Conservation (phyloP, 2,888 invertebrate species). For the Mythimna impura region DNA sequence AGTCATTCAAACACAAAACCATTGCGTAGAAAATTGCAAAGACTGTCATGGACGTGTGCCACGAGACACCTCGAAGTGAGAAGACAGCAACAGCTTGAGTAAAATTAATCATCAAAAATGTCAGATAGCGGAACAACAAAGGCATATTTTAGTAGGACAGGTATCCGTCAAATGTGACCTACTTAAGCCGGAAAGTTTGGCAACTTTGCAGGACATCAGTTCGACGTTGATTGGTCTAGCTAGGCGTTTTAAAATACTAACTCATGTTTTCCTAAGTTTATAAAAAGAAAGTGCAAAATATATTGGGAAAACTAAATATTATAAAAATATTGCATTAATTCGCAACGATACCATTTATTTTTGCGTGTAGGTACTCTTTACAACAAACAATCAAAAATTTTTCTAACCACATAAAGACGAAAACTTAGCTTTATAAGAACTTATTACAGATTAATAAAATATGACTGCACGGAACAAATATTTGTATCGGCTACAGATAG, state of each 20-base stretch:
- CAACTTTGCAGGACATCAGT: conserved; percentile 24
- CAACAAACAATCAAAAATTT: not conserved
- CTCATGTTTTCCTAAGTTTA: not conserved
- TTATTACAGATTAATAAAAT: not conserved
- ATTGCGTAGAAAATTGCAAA: not conserved
- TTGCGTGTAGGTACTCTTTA: not conserved
- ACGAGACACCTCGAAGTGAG: not conserved
- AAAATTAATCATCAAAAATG: conserved; percentile 31
- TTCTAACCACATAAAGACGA: not conserved
- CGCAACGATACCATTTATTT: conserved; percentile 14
- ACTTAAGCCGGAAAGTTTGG: conserved; percentile 33
- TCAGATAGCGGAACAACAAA: conserved; percentile 37
- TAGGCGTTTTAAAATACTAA: not conserved
- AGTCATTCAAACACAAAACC: not conserved
- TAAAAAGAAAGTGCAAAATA: not conserved
- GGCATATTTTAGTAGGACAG: conserved; percentile 24
- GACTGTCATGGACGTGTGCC: not conserved
- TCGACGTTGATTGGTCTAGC: not conserved
- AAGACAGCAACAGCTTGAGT: conserved; percentile 9
- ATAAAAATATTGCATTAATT: not conserved
- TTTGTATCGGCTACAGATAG: no score
- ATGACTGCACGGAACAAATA: no score
- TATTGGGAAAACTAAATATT: not conserved
- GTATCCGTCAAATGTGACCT: conserved; percentile 33
- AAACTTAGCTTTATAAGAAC: not conserved